These are phyloP conservation scores for Lindbergichthys nudifrons DNA, from an alignment of 2,797 vertebrate genomes.

Conservation along the genomic window DNA sequence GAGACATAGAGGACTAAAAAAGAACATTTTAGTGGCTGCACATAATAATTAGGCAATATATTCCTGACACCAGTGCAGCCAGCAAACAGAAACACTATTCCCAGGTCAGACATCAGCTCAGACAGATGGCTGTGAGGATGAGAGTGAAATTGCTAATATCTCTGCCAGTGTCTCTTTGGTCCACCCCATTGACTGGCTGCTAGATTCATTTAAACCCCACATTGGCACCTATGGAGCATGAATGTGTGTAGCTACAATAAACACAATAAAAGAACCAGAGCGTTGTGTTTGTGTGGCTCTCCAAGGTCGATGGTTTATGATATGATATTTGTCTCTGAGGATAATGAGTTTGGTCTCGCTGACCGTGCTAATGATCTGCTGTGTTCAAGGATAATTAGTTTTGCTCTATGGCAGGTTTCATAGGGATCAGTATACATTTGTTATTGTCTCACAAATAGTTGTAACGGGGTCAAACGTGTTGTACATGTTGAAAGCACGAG, in stretches of 20 bases:
- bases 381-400: slow-evolving; percentile 59
- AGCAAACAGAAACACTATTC: slow-evolving; percentile 26
- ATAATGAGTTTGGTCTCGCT: slow-evolving; percentile 49
- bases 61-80: background rate
- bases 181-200: slow-evolving; percentile 34
- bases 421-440: slow-evolving; percentile 44
- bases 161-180: slow-evolving; percentile 15
- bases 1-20: background rate
- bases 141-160: slow-evolving; percentile 34
- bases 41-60: background rate
- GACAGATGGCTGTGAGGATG: slow-evolving; percentile 37
- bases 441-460: slow-evolving; percentile 54
- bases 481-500: background rate
- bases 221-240: slow-evolving; percentile 1
- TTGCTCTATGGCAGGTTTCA: slow-evolving; percentile 35
- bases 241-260: slow-evolving; percentile 41
- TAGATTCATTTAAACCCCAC: slow-evolving; percentile 52
- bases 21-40: background rate
- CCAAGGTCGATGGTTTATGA: slow-evolving; percentile 36
- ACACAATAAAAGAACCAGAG: slow-evolving; percentile 28
- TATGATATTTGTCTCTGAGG: slow-evolving; percentile 52
- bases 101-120: slow-evolving; percentile 36
- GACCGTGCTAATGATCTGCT: slow-evolving; percentile 57
- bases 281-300: slow-evolving; percentile 26
- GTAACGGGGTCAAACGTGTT: slow-evolving; percentile 23